A percentile compares a stretch with the other conserved stretches of the same genome.
These are phyloP conservation scores for Amphipoea lucens DNA, from an alignment of 2,888 invertebrate genomes.

Conservation along the genomic window DNA sequence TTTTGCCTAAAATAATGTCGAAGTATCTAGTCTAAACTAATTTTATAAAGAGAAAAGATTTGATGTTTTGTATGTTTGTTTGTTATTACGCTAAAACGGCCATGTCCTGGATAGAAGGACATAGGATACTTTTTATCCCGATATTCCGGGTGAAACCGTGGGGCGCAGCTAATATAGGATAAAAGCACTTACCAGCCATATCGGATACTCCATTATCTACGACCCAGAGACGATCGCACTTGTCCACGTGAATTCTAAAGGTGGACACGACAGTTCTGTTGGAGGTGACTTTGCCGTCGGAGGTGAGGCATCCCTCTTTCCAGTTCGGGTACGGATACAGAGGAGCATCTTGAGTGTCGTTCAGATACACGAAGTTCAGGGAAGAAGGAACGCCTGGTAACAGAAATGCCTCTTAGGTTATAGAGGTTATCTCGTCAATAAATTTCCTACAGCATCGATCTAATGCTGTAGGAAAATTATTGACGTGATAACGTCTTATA, in stretches of 20 bases:
- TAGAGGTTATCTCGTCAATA: too few relatives aligned
- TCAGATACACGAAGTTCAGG: slow-evolving; percentile 89
- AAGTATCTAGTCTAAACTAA: not conserved
- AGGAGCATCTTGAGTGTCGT: slow-evolving; percentile 91
- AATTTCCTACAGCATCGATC: too few relatives aligned
- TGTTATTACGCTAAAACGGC: too few relatives aligned
- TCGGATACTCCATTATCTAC: slow-evolving; percentile 94
- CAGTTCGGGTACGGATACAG: slow-evolving; percentile 94
- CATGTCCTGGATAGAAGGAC: too few relatives aligned
- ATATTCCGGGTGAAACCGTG: too few relatives aligned
- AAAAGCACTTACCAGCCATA: slow-evolving; percentile 89
- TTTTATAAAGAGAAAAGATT: too few relatives aligned
- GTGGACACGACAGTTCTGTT: slow-evolving; percentile 92
- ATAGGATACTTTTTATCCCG: too few relatives aligned
- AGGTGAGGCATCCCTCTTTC: slow-evolving; percentile 93
- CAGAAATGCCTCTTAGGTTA: not conserved
- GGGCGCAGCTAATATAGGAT: too few relatives aligned
- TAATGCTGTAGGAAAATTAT: not conserved
- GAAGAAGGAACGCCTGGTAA: slow-evolving; percentile 79
- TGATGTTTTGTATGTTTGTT: too few relatives aligned
- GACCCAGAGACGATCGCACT: slow-evolving; percentile 94
- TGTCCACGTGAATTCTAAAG: slow-evolving; percentile 93
- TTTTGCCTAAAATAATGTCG: not conserved
- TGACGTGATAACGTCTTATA: not conserved
- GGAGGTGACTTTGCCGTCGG: slow-evolving; percentile 73